phyloP scores from a whole-genome alignment of 2,797 vertebrate genomes.

The Nasua narica region DNA sequence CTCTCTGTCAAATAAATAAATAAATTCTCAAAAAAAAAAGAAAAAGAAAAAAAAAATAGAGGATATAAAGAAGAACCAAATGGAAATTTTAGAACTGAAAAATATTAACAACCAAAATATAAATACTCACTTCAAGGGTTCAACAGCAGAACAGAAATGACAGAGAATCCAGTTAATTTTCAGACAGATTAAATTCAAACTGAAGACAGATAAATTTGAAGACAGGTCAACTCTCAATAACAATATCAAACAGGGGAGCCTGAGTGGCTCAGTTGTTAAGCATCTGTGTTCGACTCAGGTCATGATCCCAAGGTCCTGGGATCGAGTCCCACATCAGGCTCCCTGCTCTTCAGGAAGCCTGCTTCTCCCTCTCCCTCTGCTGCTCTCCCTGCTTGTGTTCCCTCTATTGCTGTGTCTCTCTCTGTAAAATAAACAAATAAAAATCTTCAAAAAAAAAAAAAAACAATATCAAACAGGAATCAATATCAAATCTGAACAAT shows the following conservation, averaged over 20 bases:
- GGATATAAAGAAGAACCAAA: conserved; percentile 13
- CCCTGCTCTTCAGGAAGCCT: too few species aligned
- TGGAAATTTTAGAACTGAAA: conserved; percentile 38
- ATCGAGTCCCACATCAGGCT: too few species aligned
- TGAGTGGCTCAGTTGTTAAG: too few species aligned
- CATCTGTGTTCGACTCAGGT: too few species aligned
- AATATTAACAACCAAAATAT: conserved; percentile 15
- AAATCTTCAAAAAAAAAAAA: too few species aligned
- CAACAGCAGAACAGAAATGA: conserved; percentile 7
- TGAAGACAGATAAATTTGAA: not conserved
- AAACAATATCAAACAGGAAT: conserved; percentile 3
- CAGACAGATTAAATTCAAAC: conserved; percentile 20
- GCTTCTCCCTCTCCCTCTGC: too few species aligned
- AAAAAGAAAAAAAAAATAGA: conserved; percentile 7
- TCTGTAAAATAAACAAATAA: too few species aligned
- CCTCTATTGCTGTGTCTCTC: too few species aligned
- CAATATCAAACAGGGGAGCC: not conserved
- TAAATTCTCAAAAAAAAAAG: not conserved
- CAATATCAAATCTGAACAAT: not conserved
- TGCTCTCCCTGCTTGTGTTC: too few species aligned
- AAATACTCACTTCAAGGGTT: conserved; percentile 19
- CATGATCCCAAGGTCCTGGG: too few species aligned
- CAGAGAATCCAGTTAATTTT: not conserved
- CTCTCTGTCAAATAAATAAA: too few species aligned
- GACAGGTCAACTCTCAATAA: not conserved